Base-by-base conservation (phyloP, 2,113 vertebrate species). In the Andinoacara biseriatus region DNA sequence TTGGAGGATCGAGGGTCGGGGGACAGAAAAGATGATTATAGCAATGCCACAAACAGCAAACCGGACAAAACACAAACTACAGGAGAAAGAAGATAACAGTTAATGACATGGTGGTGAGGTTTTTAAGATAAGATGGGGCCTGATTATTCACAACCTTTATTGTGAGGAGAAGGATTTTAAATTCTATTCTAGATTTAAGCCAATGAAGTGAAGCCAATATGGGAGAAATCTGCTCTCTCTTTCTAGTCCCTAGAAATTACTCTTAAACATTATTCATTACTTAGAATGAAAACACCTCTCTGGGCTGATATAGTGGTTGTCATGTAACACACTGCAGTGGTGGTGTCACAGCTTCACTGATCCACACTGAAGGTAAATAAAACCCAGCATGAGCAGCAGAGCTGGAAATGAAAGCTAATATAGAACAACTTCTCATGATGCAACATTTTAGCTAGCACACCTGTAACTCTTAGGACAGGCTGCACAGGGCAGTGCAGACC, bases 381-480 rank as follows among this genome's bases (percentile, higher is more conserved):
- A 33, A 33, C 18, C 29, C 29, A 61, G 59, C 29, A 33, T 10
- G 17, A 18, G 29, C 59, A 20, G 20, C 29, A 20, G 29, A 33
- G 9, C 8, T 3, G 1, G 10, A 60, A 20, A 18, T 17, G 20
- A 0, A 1, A 59, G 0, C 0, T 1, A 59, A 33, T 52, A 7
- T 18, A 52, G 49, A 52, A 18, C 14, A 33, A 61, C 10, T 31
- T 20, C 29, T 33, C 10, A 61, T 33, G 29, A 31, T 18, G 26
- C 26, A 60, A 8, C 58, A 38, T 29, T 59, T 59, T 29, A 59
- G 58, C 17, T 29, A 59, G 24, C 3, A 29, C 29, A 15, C 29
- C 40, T 10, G 10, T 43, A 43, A 15, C 46, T 17, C 11, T 46
- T 46, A 46, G 14, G 13, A 46, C 13, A 14, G 14, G 43, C 43